Evolutionary conservation across 2,888 invertebrate species (phyloP).

Genomic region (Euproctis similis): DNA sequence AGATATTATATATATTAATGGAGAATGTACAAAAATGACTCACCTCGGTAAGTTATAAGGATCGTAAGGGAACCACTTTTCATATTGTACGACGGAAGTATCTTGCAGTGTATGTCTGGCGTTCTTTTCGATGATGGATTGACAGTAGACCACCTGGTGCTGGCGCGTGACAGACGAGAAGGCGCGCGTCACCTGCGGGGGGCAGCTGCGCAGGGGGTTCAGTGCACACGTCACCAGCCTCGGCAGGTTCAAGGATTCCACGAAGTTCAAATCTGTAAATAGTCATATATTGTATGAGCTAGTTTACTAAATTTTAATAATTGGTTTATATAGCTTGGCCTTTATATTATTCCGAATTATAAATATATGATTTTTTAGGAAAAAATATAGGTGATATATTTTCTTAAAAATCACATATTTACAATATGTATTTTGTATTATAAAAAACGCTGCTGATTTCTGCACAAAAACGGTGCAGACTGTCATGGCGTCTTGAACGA

Average conservation of each 20-base stretch:
- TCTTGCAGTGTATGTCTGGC: conserved; percentile 70
- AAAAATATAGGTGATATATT: too few species aligned
- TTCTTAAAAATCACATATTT: too few species aligned
- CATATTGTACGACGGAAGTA: conserved; percentile 57
- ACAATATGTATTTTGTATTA: too few species aligned
- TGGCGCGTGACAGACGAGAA: conserved; percentile 88
- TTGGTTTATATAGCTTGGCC: too few species aligned
- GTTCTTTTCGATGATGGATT: conserved; percentile 91
- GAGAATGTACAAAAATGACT: conserved; percentile 23
- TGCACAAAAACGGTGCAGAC: too few species aligned
- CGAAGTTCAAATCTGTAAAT: conserved; percentile 83
- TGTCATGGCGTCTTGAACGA: too few species aligned
- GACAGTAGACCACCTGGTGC: conserved; percentile 94
- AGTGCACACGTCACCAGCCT: conserved; percentile 89
- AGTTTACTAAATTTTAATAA: too few species aligned
- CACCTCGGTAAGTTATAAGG: conserved; percentile 85
- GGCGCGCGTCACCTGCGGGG: conserved; percentile 83
- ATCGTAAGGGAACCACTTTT: conserved; percentile 93
- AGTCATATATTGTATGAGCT: too few species aligned
- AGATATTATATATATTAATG: too few species aligned
- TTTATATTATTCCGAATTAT: too few species aligned
- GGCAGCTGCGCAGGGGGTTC: conserved; percentile 91
- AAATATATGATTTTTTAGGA: too few species aligned
- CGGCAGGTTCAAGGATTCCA: conserved; percentile 88
- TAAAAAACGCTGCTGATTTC: too few species aligned